Evolutionary conservation across 2,113 vertebrate genomes (phyloP), one percentile per base, ranked within the genome.

Genomic region (Lanius ludovicianus): DNA sequence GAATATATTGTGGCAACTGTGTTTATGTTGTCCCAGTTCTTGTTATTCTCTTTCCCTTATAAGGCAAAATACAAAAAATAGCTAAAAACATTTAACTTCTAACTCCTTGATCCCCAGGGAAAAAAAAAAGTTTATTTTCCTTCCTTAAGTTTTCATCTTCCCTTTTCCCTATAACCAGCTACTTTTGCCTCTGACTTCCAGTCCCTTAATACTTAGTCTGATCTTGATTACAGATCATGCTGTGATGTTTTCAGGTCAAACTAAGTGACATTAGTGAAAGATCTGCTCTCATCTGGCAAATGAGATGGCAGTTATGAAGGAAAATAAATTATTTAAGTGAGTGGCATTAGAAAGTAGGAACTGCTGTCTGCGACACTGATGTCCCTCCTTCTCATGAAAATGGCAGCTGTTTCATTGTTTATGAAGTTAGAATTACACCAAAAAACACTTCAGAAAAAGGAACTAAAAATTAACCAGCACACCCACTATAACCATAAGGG

Each of bases 281-380:
- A 73, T 46, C 33, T 63, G n/a, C 20, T 91, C 65, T 84, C 11
- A 1, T 69, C 46, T 77, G 47, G 39, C 53, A 83, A 93, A 85
- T 21, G 74, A 69, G 31, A 19, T 69, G 27, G 41, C 27, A 84
- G 50, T 35, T 62, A 73, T 8, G 31, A 89, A 92, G 31, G 37
- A 84, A 83, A 89, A 27, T 10, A 56, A 85, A 68, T 87, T 56
- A 50, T 89, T 87, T 68, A 71, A 68, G 39, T 56, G 67, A 93
- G 89, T 41, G 44, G 20, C 42, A 70, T 52, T 35, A 86, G 42
- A 57, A 76, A 84, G 35, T 44, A 81, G 35, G 78, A 93, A 83
- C 55, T 44, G 41, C 27, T 75, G 62, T 28, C 39, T 21, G 41
- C 0, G 0, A 55, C 0, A 0, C 0, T 23, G 6, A 76, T 22